A percentile compares a stretch with the other conserved stretches of the same genome.
These are phyloP conservation scores for silkworm (Bombyx mori) DNA, from an alignment of 1,140 invertebrate genomes.

Conservation along the genomic window ASM3026992v2 NC_085122.1:12333501-12334000, in stretches of 20 bases:
- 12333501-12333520: too few relatives aligned
- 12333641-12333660: slow-evolving; percentile 34
- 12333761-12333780: slow-evolving; percentile 48
- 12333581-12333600: slow-evolving; percentile 29
- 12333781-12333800: slow-evolving; percentile 50
- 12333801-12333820: slow-evolving; percentile 61
- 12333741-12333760: slow-evolving; percentile 59
- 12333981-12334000: too few relatives aligned
- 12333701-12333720: slow-evolving; percentile 59
- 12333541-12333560: slow-evolving; percentile 1
- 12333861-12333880: slow-evolving; percentile 6
- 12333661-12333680: slow-evolving; percentile 33
- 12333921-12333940: too few relatives aligned
- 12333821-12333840: slow-evolving; percentile 42
- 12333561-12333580: slow-evolving; percentile 20
- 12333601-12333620: slow-evolving; percentile 22
- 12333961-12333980: too few relatives aligned
- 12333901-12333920: too few relatives aligned
- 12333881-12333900: too few relatives aligned
- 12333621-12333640: slow-evolving; percentile 40
- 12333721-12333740: slow-evolving; percentile 56
- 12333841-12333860: slow-evolving; percentile 22
- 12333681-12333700: slow-evolving; percentile 56
- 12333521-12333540: too few relatives aligned
- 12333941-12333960: too few relatives aligned